Conservation (phyloP, 2,113 vertebrate species). For the Erythrocercus mccallii region DNA sequence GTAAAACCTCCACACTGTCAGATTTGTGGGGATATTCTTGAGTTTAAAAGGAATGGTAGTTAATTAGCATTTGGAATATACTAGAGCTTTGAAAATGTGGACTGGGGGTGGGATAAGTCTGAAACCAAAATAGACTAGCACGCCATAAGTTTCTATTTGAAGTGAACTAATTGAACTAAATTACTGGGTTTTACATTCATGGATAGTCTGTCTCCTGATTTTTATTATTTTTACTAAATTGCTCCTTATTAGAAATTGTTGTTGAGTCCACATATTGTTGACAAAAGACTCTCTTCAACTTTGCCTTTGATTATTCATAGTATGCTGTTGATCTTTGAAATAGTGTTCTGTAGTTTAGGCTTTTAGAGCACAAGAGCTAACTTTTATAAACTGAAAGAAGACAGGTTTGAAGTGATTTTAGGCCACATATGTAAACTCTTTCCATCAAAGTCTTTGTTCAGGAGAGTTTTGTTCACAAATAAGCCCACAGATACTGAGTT, state of each 20-base stretch:
- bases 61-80: constrained; percentile 48
- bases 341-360: background rate
- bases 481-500: background rate
- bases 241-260: constrained; percentile 19
- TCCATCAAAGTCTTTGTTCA: background rate
- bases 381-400: background rate
- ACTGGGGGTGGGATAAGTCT: constrained; percentile 14
- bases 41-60: constrained; percentile 11
- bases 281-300: constrained; percentile 9
- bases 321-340: constrained; percentile 1
- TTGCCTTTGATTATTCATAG: background rate
- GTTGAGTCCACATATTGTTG: background rate
- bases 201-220: constrained; percentile 13
- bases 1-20: constrained; percentile 17
- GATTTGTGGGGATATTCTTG: constrained; percentile 14
- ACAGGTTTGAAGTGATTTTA: background rate
- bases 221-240: constrained; percentile 48
- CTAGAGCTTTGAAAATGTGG: background rate
- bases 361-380: background rate
- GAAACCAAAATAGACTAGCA: constrained; percentile 40
- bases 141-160: background rate
- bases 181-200: constrained; percentile 14
- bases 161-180: constrained; percentile 54
- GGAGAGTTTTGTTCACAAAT: background rate
- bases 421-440: background rate